Evolutionary conservation across 2,888 invertebrate genomes (phyloP).

Genomic region (Hyposoter dolosus): DNA sequence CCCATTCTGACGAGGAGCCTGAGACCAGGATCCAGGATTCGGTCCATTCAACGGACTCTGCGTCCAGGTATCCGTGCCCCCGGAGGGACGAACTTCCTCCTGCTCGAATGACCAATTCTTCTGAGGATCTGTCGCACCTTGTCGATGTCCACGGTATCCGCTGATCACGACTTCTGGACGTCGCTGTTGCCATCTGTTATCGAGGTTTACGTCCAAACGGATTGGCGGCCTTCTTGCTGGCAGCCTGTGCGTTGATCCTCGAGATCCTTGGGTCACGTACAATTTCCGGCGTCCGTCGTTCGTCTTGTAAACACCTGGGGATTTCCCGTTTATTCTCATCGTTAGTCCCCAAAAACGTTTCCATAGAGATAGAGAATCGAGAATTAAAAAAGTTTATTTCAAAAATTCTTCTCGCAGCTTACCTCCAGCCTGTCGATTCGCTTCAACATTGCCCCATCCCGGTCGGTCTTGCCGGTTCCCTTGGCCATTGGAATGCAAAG

Average conservation of each 20-base stretch:
- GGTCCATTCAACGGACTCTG: constrained; percentile 56
- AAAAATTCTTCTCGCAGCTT: background rate
- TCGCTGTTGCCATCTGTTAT: constrained; percentile 62
- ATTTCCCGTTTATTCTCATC: background rate
- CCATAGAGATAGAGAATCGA: no score
- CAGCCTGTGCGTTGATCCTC: constrained; percentile 1
- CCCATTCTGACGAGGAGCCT: constrained; percentile 10
- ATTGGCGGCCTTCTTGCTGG: constrained; percentile 65
- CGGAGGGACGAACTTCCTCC: constrained; percentile 19
- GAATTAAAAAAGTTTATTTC: no score
- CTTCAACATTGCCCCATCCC: constrained; percentile 68
- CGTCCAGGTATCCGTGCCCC: constrained; percentile 54
- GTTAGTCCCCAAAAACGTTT: no score
- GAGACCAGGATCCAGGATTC: constrained; percentile 59
- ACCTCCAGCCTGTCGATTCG: constrained; percentile 69
- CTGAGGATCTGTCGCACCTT: constrained; percentile 42
- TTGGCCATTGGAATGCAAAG: constrained; percentile 52
- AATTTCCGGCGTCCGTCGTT: constrained; percentile 51
- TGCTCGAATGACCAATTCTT: constrained; percentile 45
- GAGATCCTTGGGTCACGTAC: constrained; percentile 52
- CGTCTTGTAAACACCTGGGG: constrained; percentile 62
- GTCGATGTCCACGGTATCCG: constrained; percentile 56
- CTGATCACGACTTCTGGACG: constrained; percentile 71
- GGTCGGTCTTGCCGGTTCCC: constrained; percentile 60
- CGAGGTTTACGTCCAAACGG: constrained; percentile 62